These are phyloP conservation scores for Andrena bicolor DNA, from an alignment of 2,888 invertebrate species.

Conservation along the genomic window DNA sequence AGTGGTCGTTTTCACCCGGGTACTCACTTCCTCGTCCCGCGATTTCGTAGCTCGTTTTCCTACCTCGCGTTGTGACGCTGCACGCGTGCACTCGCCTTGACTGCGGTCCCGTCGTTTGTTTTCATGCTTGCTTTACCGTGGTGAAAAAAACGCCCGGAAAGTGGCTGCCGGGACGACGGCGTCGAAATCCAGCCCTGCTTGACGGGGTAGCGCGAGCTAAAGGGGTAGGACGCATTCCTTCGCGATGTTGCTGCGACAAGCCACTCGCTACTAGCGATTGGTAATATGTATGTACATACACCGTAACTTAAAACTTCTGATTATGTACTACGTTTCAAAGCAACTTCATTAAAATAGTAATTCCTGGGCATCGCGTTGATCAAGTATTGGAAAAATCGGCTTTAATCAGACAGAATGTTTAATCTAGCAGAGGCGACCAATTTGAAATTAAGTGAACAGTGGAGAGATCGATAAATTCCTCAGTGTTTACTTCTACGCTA, in stretches of 20 bases:
- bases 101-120: slow-evolving; percentile 75
- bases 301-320: too few species aligned
- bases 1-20: not conserved
- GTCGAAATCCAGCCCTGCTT: slow-evolving; percentile 32
- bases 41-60: slow-evolving; percentile 41
- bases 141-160: slow-evolving; percentile 64
- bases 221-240: slow-evolving; percentile 31
- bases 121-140: slow-evolving; percentile 74
- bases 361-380: too few species aligned
- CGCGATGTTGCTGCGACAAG: slow-evolving; percentile 37
- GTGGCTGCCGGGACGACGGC: slow-evolving; percentile 43
- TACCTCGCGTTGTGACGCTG: slow-evolving; percentile 26
- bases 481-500: slow-evolving; percentile 41
- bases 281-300: too few species aligned
- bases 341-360: too few species aligned
- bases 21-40: slow-evolving; percentile 7
- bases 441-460: not conserved
- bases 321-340: too few species aligned
- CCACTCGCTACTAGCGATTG: too few species aligned
- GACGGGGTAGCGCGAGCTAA: slow-evolving; percentile 29
- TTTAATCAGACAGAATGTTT: not conserved
- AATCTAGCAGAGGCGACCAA: not conserved
- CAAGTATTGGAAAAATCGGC: not conserved
- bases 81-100: slow-evolving; percentile 61
- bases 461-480: slow-evolving; percentile 17